A percentile compares a stretch with the other conserved stretches of the same genome.
Evolutionary conservation across 2,797 vertebrate genomes (phyloP).

Genomic region (Amblyraja radiata): DNA sequence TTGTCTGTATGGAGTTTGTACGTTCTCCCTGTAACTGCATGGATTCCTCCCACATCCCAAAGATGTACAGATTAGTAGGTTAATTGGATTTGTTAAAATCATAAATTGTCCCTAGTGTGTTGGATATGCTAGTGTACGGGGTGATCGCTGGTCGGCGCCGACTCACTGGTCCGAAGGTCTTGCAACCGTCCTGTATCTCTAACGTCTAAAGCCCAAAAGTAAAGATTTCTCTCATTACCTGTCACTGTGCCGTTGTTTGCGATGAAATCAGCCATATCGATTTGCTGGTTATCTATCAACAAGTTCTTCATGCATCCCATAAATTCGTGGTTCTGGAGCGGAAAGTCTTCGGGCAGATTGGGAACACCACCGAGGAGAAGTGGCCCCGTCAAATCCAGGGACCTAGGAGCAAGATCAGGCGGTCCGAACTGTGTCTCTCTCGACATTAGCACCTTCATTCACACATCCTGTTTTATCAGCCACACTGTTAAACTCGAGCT

Average conservation of each 20-base stretch:
- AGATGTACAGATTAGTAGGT: no score
- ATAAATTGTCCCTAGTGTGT: no score
- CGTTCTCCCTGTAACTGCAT: no score
- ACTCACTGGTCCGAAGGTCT: no score
- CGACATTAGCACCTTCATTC: not conserved
- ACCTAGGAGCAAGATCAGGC: constrained; percentile 54
- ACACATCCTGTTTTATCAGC: not conserved
- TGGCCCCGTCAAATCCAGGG: constrained; percentile 85
- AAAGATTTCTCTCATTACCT: constrained; percentile 53
- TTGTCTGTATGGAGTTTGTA: no score
- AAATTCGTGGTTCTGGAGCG: constrained; percentile 75
- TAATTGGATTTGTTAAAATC: no score
- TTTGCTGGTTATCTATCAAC: constrained; percentile 71
- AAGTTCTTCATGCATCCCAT: constrained; percentile 88
- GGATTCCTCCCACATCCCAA: no score
- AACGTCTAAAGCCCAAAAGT: constrained; percentile 37
- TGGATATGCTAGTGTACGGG: no score
- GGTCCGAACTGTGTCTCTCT: not conserved
- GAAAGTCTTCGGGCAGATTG: constrained; percentile 83
- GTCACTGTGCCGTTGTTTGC: constrained; percentile 88
- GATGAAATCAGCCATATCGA: constrained; percentile 86
- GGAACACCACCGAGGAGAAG: constrained; percentile 84
- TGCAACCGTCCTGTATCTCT: no score
- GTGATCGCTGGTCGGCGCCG: no score
- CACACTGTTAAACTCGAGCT: not conserved